phyloP scores from a whole-genome alignment of 1,140 invertebrate species.

The Pogonognathellus flavescens region DNA sequence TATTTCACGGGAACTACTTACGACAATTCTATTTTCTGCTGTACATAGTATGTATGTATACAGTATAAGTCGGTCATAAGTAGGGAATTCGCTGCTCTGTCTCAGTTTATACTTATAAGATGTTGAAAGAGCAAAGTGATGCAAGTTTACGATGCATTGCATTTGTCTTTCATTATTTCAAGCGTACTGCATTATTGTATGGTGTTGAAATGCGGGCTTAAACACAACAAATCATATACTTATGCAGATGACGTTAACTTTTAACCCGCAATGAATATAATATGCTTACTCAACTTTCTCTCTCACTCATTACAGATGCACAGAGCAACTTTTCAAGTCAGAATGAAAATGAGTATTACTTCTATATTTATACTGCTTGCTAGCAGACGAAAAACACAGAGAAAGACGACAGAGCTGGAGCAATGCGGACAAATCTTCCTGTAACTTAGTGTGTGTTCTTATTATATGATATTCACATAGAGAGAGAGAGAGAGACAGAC shows the following conservation, averaged over 20 bases:
- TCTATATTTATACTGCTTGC: too few relatives aligned
- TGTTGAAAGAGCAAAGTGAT: constrained; percentile 25
- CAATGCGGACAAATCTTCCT: too few relatives aligned
- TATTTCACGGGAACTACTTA: too few relatives aligned
- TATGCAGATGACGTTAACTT: constrained; percentile 47
- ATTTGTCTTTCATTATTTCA: constrained; percentile 38
- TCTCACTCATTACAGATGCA: constrained; percentile 29
- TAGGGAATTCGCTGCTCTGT: neutral
- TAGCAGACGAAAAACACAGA: too few relatives aligned
- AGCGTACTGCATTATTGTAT: constrained; percentile 7
- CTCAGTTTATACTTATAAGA: neutral
- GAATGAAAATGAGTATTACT: constrained; percentile 40
- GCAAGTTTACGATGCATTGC: constrained; percentile 35
- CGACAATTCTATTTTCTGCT: too few relatives aligned
- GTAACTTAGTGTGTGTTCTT: too few relatives aligned
- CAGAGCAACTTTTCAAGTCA: constrained; percentile 44
- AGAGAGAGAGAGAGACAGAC: too few relatives aligned
- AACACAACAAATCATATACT: constrained; percentile 25
- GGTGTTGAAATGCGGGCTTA: constrained; percentile 36
- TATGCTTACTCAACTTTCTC: constrained; percentile 8
- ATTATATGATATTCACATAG: too few relatives aligned
- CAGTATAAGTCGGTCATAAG: neutral
- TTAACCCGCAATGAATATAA: constrained; percentile 50
- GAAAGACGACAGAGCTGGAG: too few relatives aligned
- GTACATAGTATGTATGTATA: too few relatives aligned